phyloP scores from a whole-genome alignment of 2,113 vertebrate genomes.

The Alces alces region DNA sequence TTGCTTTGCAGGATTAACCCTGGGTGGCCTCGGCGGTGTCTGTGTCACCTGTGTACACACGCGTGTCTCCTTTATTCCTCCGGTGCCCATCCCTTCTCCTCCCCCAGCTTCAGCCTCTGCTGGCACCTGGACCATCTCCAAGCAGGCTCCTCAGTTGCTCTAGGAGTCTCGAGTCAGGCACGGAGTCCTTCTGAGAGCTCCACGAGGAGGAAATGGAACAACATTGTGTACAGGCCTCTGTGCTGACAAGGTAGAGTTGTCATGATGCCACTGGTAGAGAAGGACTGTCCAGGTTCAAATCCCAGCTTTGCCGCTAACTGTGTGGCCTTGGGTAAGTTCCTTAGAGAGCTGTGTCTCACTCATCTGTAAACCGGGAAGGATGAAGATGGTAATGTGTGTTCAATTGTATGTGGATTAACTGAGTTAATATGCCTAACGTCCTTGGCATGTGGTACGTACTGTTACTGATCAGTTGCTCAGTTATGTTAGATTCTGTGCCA shows the following conservation, averaged over 20 bases:
- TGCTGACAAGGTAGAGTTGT: rapidly evolving
- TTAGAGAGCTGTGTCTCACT: background rate
- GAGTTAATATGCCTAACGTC: background rate
- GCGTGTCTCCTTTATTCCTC: background rate
- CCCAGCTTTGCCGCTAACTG: background rate
- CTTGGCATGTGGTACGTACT: background rate
- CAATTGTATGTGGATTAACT: too few species aligned
- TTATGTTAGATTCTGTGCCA: background rate
- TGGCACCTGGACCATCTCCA: background rate
- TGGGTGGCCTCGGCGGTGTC: rapidly evolving
- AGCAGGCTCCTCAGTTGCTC: background rate
- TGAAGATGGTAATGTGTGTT: background rate
- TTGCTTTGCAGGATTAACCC: background rate
- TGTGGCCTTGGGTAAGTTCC: background rate
- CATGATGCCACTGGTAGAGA: rapidly evolving
- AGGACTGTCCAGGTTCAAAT: background rate
- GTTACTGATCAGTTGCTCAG: background rate
- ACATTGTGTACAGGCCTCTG: rapidly evolving
- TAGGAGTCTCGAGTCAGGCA: background rate
- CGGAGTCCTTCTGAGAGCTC: background rate
- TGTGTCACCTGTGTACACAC: background rate
- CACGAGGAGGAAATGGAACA: background rate
- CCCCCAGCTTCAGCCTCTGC: rapidly evolving
- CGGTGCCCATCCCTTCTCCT: rapidly evolving
- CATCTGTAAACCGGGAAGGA: background rate